phyloP scores from a whole-genome alignment of 1,140 invertebrate genomes.

The Venustaconcha ellipsiformis region DNA sequence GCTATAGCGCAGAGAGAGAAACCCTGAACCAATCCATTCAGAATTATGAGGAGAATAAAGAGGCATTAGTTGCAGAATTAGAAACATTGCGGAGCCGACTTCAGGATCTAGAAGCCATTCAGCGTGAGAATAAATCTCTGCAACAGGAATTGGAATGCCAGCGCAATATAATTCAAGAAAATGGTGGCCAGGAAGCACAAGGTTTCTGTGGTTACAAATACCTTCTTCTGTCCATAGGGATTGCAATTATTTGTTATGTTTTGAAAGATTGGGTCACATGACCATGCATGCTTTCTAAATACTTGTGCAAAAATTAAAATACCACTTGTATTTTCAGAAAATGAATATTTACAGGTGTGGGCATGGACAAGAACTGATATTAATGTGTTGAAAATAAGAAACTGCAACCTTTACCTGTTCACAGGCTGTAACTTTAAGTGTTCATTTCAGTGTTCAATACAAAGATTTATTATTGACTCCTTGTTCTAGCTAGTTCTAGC shows the following conservation, averaged over 20 bases:
- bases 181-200: constrained; percentile 59
- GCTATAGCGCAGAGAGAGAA: constrained; percentile 56
- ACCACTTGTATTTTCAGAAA: no score
- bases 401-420: no score
- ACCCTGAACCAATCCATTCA: constrained; percentile 44
- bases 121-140: constrained; percentile 51
- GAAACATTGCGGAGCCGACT: constrained; percentile 55
- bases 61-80: constrained; percentile 53
- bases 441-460: no score
- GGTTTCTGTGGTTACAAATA: constrained; percentile 50
- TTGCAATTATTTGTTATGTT: constrained; percentile 54
- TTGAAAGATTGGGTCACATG: constrained; percentile 39
- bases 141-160: constrained; percentile 56
- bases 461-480: no score
- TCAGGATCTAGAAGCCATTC: constrained; percentile 47
- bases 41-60: constrained; percentile 58
- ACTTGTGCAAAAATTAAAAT: no score
- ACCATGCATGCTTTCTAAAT: not conserved
- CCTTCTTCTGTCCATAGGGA: constrained; percentile 48
- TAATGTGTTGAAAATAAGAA: no score
- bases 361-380: no score
- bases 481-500: no score
- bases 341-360: no score
- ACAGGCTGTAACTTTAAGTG: no score
- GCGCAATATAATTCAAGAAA: constrained; percentile 47